Conservation (phyloP, 2,888 invertebrate genomes). For the Dorcus hopei region DNA sequence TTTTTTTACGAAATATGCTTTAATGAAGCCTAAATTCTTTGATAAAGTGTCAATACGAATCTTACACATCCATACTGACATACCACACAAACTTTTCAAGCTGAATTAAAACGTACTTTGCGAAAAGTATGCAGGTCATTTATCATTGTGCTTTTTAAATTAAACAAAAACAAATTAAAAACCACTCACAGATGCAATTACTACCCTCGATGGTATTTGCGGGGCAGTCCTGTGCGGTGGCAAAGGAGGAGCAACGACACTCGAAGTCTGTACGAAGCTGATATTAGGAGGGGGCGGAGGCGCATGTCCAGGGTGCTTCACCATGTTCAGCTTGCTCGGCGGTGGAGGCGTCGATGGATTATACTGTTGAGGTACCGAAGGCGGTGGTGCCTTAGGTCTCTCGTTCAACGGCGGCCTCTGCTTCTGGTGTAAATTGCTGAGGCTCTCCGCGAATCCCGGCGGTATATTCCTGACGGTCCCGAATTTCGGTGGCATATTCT, state of each 20-base stretch:
- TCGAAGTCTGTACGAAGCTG: constrained; percentile 20
- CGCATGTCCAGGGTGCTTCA: constrained; percentile 38
- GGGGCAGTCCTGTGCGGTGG: constrained; percentile 38
- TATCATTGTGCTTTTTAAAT: too few species aligned
- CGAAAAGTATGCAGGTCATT: too few species aligned
- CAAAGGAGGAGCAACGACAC: constrained; percentile 29
- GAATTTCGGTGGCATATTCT: constrained; percentile 38
- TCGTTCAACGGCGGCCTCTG: constrained; percentile 37
- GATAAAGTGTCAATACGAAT: too few species aligned
- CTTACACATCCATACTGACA: too few species aligned
- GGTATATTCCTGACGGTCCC: constrained; percentile 50
- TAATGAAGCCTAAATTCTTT: too few species aligned
- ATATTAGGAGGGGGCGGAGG: constrained; percentile 33
- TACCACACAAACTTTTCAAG: too few species aligned
- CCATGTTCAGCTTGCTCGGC: constrained; percentile 31
- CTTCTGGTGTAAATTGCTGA: constrained; percentile 34
- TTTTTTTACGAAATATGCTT: too few species aligned
- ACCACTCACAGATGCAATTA: constrained; percentile 34
- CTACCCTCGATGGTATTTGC: constrained; percentile 37
- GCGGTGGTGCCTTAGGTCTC: constrained; percentile 45
- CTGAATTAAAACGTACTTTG: too few species aligned
- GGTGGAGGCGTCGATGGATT: constrained; percentile 48
- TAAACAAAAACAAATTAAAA: too few species aligned
- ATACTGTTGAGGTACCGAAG: constrained; percentile 46
- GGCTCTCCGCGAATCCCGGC: constrained; percentile 50